Conservation (phyloP, 1,140 invertebrate genomes). For the Conus betulinus region DNA sequence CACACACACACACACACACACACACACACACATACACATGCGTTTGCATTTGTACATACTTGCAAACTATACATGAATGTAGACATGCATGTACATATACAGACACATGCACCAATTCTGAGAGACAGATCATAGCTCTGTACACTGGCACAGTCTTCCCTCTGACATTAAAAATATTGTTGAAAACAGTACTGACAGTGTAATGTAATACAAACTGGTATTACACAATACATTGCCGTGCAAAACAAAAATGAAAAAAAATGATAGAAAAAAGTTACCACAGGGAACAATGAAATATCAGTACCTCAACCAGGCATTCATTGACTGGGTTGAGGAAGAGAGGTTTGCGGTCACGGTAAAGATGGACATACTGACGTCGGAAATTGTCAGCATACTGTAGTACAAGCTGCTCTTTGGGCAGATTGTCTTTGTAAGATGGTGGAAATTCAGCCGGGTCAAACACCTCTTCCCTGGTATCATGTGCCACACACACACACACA, state of each 20-base stretch:
- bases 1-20: background rate
- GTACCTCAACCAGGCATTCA: slow-evolving; percentile 82
- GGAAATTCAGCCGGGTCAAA: slow-evolving; percentile 79
- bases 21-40: background rate
- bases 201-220: too few species aligned
- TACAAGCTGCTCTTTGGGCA: slow-evolving; percentile 86
- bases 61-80: too few species aligned
- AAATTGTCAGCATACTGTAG: slow-evolving; percentile 82
- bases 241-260: too few species aligned
- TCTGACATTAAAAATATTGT: too few species aligned
- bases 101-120: too few species aligned
- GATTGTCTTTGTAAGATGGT: slow-evolving; percentile 83
- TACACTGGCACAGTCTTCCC: too few species aligned
- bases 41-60: background rate
- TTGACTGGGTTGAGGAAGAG: slow-evolving; percentile 86
- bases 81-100: too few species aligned
- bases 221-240: too few species aligned
- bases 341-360: slow-evolving; percentile 83
- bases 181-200: too few species aligned
- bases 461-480: slow-evolving; percentile 53
- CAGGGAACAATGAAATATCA: background rate
- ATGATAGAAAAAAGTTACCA: too few species aligned
- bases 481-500: too few species aligned
- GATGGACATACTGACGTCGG: slow-evolving; percentile 84
- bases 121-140: too few species aligned